Evolutionary conservation across 2,113 vertebrate genomes (phyloP).

Genomic region (Corythaeola cristata): DNA sequence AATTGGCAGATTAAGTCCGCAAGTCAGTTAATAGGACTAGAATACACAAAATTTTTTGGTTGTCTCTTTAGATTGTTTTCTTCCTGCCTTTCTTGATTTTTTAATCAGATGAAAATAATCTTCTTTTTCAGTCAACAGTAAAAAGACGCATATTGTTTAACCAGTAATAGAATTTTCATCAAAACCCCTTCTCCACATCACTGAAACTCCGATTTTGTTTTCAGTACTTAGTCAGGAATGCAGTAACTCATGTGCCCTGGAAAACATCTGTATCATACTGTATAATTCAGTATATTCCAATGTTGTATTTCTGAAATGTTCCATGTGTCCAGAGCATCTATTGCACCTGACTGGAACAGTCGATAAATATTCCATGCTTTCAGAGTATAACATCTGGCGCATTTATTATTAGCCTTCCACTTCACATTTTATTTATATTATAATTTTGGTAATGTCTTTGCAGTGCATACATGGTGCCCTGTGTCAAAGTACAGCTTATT

Average conservation of each 20-base stretch:
- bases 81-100: neutral
- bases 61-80: neutral
- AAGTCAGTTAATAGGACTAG: neutral
- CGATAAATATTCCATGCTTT: conserved; percentile 28
- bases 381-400: neutral
- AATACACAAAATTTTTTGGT: neutral
- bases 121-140: neutral
- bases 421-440: conserved; percentile 8
- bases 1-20: neutral
- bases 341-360: neutral
- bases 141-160: neutral
- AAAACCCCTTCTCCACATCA: neutral
- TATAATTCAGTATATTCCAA: conserved; percentile 10
- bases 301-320: neutral
- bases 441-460: conserved; percentile 6
- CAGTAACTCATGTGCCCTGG: neutral
- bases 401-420: neutral
- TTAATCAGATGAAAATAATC: neutral
- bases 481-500: conserved; percentile 29
- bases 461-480: neutral
- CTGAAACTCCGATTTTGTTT: neutral
- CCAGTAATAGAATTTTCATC: neutral
- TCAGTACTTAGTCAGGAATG: neutral
- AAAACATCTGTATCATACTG: conserved; percentile 6
- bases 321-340: neutral